phyloP scores from a whole-genome alignment of 2,888 invertebrate species.

The Gibbula magus region DNA sequence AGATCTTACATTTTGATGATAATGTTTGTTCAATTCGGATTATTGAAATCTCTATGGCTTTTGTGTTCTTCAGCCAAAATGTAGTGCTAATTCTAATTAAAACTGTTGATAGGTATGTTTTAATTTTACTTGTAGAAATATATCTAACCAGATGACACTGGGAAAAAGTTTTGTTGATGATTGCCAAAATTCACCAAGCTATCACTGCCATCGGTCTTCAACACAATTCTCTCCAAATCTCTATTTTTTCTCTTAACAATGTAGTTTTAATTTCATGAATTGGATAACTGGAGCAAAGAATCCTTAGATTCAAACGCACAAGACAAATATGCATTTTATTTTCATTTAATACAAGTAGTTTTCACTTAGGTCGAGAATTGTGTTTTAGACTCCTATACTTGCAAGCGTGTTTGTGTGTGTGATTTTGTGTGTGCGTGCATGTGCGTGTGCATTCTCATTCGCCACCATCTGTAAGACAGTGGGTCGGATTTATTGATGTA shows the following conservation, averaged over 20 bases:
- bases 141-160: no score
- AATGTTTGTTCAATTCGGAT: neutral
- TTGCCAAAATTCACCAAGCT: no score
- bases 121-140: no score
- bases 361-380: neutral
- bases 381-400: neutral
- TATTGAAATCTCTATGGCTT: neutral
- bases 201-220: no score
- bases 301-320: neutral
- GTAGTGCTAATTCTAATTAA: no score
- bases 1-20: neutral
- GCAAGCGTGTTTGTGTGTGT: constrained; percentile 26
- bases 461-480: no score
- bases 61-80: no score
- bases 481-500: neutral
- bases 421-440: constrained; percentile 27
- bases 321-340: neutral
- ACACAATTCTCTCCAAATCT: no score
- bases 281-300: neutral
- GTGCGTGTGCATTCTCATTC: neutral
- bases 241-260: no score
- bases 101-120: no score
- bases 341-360: no score
- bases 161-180: no score
- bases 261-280: neutral